A percentile compares a stretch with the other conserved stretches of the same genome.
phyloP scores from a whole-genome alignment of 2,797 vertebrate genomes.

The Amphiprion clarkii region DNA sequence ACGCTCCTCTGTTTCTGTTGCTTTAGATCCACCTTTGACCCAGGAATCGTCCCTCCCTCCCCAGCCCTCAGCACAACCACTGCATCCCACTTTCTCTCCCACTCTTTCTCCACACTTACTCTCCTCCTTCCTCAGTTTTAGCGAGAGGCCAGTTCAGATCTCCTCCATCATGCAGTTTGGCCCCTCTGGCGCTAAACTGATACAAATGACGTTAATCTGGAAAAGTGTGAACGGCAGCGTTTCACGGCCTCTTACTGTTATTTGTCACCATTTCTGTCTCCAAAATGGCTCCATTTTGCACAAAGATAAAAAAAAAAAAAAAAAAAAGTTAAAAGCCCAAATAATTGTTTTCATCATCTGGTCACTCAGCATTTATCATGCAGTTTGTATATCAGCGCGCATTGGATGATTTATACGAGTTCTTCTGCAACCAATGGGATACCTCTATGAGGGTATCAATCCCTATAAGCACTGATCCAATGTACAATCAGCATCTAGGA shows the following conservation, averaged over 20 bases:
- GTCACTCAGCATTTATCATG: conserved; percentile 76
- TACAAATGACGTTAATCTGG: conserved; percentile 88
- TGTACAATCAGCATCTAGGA: conserved; percentile 73
- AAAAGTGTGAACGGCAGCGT: conserved; percentile 83
- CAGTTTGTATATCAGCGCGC: conserved; percentile 77
- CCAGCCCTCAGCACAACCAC: conserved; percentile 66
- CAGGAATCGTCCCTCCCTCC: conserved; percentile 62
- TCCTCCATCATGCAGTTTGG: conserved; percentile 80
- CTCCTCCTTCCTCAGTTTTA: conserved; percentile 51
- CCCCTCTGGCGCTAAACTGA: conserved; percentile 83
- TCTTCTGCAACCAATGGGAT: conserved; percentile 67
- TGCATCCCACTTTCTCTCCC: conserved; percentile 45
- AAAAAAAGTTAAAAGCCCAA: conserved; percentile 83
- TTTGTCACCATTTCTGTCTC: conserved; percentile 87
- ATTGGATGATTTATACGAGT: conserved; percentile 81
- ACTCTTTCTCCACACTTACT: conserved; percentile 50
- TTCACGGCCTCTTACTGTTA: conserved; percentile 77
- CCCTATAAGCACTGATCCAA: conserved; percentile 81
- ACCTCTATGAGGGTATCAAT: conserved; percentile 80
- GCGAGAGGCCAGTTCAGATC: conserved; percentile 58
- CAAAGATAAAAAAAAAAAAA: conserved; percentile 66
- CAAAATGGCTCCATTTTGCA: conserved; percentile 77
- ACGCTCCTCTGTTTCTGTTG: conserved; percentile 83
- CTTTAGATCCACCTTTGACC: conserved; percentile 81
- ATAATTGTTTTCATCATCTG: conserved; percentile 86